Base-by-base conservation (phyloP, 2,888 invertebrate species). In the Drosophila melanosoma region DNA sequence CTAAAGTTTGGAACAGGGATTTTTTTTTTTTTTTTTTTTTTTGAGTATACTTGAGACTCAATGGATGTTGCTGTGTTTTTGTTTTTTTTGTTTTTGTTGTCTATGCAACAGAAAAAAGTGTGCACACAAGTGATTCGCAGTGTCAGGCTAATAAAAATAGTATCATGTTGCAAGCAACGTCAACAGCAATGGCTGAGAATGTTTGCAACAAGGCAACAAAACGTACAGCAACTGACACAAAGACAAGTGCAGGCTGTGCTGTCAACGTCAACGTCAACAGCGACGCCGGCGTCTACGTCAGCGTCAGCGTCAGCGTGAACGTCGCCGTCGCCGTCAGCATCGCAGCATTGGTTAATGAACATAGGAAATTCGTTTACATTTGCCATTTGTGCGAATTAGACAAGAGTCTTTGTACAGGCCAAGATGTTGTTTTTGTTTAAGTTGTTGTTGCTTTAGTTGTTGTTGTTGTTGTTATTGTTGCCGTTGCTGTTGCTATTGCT, bases 331-430 rank as follows among this genome's bases (percentile, higher is more conserved):
- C 17, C 40, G 38, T 6, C 60, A 32, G 40, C 67, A 65, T 59
- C 59, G 35, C 51, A 64, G 64, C 80, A 63, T 58, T 42, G 72
- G 65, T 85, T 81, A 86, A 82, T 88, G 87, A 87, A 87, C 89
- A 83, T 69, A 74, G 66, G 77, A 86, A 87, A 89, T 87, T 87
- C 89, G 85, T 79, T 86, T 82, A 87, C 85, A 82, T 82, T 88
- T 83, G 78, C 87, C 84, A 87, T 89, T 87, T 87, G 85, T 84
- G 86, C 77, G 82, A 86, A 88, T 86, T 83, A 81, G 87, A 79
- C 77, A 77, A 74, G 82, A 61, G 53, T 71, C 71, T 79, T 79
- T 79, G 70, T 70, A 49, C 51, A 42, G 66, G 73, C 79, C 82
- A 67, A 61, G 56, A 61, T 69, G 58, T 49, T 63, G 52, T 17